A percentile compares a stretch with the other conserved stretches of the same genome.
Evolutionary conservation across 2,113 vertebrate genomes (phyloP).

Genomic region (Amblyopsis rosae): DNA sequence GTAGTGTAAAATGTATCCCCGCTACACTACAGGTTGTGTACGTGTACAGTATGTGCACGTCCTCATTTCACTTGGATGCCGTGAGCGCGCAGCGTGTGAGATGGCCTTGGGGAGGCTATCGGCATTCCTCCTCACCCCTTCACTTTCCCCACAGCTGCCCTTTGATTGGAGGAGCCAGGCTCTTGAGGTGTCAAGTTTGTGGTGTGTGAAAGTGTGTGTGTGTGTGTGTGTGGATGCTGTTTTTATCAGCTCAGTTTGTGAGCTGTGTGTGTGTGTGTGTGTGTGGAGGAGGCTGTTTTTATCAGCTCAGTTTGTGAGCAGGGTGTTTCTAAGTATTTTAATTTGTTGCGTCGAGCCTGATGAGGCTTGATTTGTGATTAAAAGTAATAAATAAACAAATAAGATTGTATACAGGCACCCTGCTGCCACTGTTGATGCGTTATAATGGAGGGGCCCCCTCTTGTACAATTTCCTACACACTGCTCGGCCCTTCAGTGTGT

Average conservation of each 20-base stretch:
- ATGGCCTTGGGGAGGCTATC: slow-evolving; percentile 52
- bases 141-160: slow-evolving; percentile 7
- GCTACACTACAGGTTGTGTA: background rate
- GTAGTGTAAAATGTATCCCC: slow-evolving; percentile 1
- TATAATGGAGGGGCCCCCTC: slow-evolving; percentile 29
- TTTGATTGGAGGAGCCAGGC: slow-evolving; percentile 41
- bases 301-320: background rate
- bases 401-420: slow-evolving; percentile 28
- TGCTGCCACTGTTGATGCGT: slow-evolving; percentile 40
- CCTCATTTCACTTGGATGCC: slow-evolving; percentile 40
- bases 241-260: background rate
- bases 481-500: background rate
- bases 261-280: background rate
- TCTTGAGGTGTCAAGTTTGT: slow-evolving; percentile 36
- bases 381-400: background rate
- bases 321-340: slow-evolving; percentile 6
- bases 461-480: slow-evolving; percentile 8
- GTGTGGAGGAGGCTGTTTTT: background rate
- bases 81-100: slow-evolving; percentile 64
- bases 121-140: slow-evolving; percentile 39
- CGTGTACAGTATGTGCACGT: slow-evolving; percentile 1
- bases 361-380: slow-evolving; percentile 52
- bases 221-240: background rate
- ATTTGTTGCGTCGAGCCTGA: slow-evolving; percentile 34
- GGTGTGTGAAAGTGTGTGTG: background rate